Base-by-base conservation (phyloP, 2,888 invertebrate genomes). In the Caenorhabditis sp. region DNA sequence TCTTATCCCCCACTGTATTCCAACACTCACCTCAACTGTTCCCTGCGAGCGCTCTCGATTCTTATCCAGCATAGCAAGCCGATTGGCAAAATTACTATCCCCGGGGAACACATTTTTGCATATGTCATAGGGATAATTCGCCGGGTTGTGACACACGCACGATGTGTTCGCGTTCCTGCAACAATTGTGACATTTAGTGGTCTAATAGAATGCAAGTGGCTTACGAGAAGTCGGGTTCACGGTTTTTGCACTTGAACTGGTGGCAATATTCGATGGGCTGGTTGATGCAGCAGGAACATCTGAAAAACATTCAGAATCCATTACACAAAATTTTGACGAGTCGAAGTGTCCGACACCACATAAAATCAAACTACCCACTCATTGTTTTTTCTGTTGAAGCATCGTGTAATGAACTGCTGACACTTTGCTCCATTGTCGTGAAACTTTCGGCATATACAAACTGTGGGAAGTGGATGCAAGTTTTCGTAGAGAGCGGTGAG, bases 221-320 rank as follows among this genome's bases (percentile, higher is more conserved):
- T 76, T 51, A 89, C 89, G 82, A 85, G 76, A 91, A 90, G 61
- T 89, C 85, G n/a, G 91, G 91, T 28, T 87, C 85, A 38, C 87
- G 82, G 35, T 90, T 82, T 22, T 72, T 79, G 66, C 91, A 91
- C 56, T 89, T 88, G 16, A 91, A 51, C 22, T 90, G 89, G 56
- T 88, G 83, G 61, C 91, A 91, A 77, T 85, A 87, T 31, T 87
- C 85, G 41, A 80, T 87, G 0, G 90, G 89, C 64, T 91, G 91
- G 61, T 89, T 89, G 84, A 91, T 90, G 70, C 90, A 90, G 66
- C 91, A 91, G 7, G 86, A 77, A 69, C 91, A 91, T 38, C 90
- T 90, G 66, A 80, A 85, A 76, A 22, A n/a, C n/a, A n/a, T n/a
- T n/a, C n/a, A n/a, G n/a, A n/a, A n/a, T n/a, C n/a, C n/a, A n/a